Percentiles rank a stretch among this genome's conserved stretches.
Conservation (phyloP, 2,888 invertebrate genomes). For the Argyresthia goedartella region DNA sequence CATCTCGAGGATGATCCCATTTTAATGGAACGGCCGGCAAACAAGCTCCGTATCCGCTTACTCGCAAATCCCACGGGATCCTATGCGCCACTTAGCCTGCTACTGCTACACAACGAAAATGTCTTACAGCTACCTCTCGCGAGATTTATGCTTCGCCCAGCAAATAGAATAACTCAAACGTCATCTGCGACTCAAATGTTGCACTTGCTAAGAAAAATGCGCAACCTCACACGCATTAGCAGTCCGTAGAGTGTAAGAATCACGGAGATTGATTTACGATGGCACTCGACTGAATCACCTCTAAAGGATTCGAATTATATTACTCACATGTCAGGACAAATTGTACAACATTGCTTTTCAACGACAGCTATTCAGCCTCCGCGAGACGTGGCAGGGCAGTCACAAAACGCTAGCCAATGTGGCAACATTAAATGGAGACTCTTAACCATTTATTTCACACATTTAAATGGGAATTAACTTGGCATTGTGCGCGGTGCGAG, state of each 20-base stretch:
- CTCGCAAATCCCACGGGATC: slow-evolving; percentile 61
- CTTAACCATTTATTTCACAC: slow-evolving; percentile 48
- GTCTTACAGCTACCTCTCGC: slow-evolving; percentile 2
- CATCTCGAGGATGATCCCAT: slow-evolving; percentile 64
- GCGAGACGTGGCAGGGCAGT: slow-evolving; percentile 15
- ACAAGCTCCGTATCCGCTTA: slow-evolving; percentile 65
- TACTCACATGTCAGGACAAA: slow-evolving; percentile 26
- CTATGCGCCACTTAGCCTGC: slow-evolving; percentile 56
- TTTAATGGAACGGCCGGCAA: slow-evolving; percentile 70
- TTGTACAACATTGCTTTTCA: slow-evolving; percentile 21
- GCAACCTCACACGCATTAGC: not conserved
- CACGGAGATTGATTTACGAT: slow-evolving; percentile 2
- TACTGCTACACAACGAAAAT: slow-evolving; percentile 11
- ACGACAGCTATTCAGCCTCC: slow-evolving; percentile 17
- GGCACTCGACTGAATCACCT: not conserved
- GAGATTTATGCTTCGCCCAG: not conserved
- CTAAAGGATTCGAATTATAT: slow-evolving; percentile 15
- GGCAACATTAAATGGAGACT: slow-evolving; percentile 23
- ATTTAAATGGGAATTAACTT: slow-evolving; percentile 60
- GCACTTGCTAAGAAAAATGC: not conserved
- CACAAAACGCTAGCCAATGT: slow-evolving; percentile 22
- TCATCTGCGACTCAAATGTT: not conserved
- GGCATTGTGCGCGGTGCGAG: slow-evolving; percentile 40
- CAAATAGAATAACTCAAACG: not conserved
- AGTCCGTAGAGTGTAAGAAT: not conserved